phyloP scores from a whole-genome alignment of 2,888 invertebrate species.

The Artemia sinica region DNA sequence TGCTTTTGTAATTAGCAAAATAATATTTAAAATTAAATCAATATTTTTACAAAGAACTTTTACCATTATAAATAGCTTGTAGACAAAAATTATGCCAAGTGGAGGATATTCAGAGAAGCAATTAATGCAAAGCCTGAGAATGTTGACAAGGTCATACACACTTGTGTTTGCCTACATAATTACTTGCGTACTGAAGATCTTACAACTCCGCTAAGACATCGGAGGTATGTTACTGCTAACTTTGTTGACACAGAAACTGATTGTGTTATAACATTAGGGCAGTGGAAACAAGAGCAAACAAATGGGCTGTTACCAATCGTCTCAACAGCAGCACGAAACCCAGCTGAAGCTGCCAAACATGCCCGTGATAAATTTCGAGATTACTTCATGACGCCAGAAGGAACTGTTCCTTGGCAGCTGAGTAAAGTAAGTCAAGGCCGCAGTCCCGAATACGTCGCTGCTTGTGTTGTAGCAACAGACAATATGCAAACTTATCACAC shows the following conservation, averaged over 20 bases:
- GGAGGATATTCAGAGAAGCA: constrained; percentile 18
- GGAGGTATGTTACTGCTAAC: constrained; percentile 3
- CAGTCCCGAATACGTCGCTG: background rate
- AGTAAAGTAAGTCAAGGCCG: background rate
- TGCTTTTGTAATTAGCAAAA: too few species aligned
- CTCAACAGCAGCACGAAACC: background rate
- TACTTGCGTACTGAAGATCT: constrained; percentile 6
- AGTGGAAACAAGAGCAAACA: constrained; percentile 11
- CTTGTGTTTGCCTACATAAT: constrained; percentile 22
- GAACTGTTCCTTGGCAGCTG: background rate
- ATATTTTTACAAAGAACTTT: too few species aligned
- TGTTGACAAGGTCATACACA: constrained; percentile 17
- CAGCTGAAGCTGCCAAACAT: constrained; percentile 5
- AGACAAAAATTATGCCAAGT: background rate
- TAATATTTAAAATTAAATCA: too few species aligned
- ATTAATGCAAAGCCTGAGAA: constrained; percentile 17
- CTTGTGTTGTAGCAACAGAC: background rate
- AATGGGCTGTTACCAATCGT: constrained; percentile 12
- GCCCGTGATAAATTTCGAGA: background rate
- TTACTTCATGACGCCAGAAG: background rate
- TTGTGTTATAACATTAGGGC: constrained; percentile 2
- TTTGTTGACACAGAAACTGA: background rate
- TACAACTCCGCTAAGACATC: background rate
- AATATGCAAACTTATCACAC: too few species aligned
- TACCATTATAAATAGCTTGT: too few species aligned